These are phyloP conservation scores for Erethizon dorsatum DNA, from an alignment of 2,797 vertebrate genomes.

Conservation along the genomic window DNA sequence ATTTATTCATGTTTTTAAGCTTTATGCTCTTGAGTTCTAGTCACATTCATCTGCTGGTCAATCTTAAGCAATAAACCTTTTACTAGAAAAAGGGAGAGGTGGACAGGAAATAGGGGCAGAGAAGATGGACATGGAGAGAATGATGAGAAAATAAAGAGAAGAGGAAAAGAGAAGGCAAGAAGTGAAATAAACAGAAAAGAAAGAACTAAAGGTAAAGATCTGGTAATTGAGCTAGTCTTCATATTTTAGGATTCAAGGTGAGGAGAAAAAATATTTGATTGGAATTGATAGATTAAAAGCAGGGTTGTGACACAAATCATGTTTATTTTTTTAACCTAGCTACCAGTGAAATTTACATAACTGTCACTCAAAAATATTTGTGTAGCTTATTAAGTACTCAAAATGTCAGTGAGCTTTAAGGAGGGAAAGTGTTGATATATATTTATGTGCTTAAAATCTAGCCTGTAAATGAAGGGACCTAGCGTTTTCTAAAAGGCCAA, in stretches of 20 bases:
- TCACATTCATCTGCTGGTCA: not conserved
- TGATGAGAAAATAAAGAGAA: not conserved
- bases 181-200: not conserved
- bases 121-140: not conserved
- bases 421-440: not conserved
- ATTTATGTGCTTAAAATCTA: constrained; percentile 35
- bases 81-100: not conserved
- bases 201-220: not conserved
- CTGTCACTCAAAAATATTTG: constrained; percentile 56
- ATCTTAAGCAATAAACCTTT: not conserved
- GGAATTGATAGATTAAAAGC: constrained; percentile 7
- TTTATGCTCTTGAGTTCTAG: not conserved
- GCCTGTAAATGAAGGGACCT: not conserved
- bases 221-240: not conserved
- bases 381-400: constrained; percentile 56
- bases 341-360: constrained; percentile 52
- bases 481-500: not conserved
- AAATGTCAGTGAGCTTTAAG: constrained; percentile 3
- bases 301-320: not conserved
- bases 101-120: not conserved
- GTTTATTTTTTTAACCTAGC: not conserved
- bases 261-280: constrained; percentile 61
- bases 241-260: constrained; percentile 4
- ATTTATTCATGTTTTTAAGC: not conserved
- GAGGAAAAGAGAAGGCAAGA: not conserved